phyloP scores from a whole-genome alignment of 1,140 invertebrate species.

The Dreissena polymorpha region DNA sequence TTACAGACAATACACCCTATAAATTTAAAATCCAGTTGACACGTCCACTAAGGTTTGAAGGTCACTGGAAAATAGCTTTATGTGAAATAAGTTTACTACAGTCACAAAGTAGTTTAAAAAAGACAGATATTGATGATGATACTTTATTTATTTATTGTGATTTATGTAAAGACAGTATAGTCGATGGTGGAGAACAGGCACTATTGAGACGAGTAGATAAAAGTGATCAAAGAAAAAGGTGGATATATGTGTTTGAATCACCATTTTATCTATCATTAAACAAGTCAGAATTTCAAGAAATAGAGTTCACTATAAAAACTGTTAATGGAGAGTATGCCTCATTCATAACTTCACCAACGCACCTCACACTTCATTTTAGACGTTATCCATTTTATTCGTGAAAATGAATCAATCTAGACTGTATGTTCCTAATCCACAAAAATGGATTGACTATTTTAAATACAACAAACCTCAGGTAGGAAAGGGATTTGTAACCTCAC shows the following conservation, averaged over 20 bases:
- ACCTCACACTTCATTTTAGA: slow-evolving; percentile 50
- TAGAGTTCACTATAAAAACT: slow-evolving; percentile 26
- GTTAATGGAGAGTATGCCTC: slow-evolving; percentile 14
- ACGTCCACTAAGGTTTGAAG: slow-evolving; percentile 18
- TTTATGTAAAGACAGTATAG: slow-evolving; percentile 41
- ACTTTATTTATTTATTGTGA: slow-evolving; percentile 17
- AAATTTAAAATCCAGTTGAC: slow-evolving; percentile 39
- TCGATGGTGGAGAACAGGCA: slow-evolving; percentile 14
- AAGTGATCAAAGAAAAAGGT: background rate
- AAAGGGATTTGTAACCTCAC: background rate
- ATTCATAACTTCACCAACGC: slow-evolving; percentile 28
- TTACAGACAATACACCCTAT: slow-evolving; percentile 16
- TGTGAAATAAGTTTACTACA: slow-evolving; percentile 6
- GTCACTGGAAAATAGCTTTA: slow-evolving; percentile 36
- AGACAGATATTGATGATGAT: slow-evolving; percentile 2
- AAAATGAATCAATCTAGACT: slow-evolving; percentile 47
- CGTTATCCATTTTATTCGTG: slow-evolving; percentile 17
- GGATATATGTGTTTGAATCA: slow-evolving; percentile 34
- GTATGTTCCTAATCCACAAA: slow-evolving; percentile 54
- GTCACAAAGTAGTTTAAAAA: background rate
- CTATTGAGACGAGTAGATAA: slow-evolving; percentile 18
- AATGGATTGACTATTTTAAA: slow-evolving; percentile 46
- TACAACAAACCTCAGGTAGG: slow-evolving; percentile 5
- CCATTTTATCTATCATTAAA: slow-evolving; percentile 37
- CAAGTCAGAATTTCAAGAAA: slow-evolving; percentile 19